These are phyloP conservation scores for Toxotes chatareus DNA, from an alignment of 2,113 vertebrate species.

Conservation along the genomic window DNA sequence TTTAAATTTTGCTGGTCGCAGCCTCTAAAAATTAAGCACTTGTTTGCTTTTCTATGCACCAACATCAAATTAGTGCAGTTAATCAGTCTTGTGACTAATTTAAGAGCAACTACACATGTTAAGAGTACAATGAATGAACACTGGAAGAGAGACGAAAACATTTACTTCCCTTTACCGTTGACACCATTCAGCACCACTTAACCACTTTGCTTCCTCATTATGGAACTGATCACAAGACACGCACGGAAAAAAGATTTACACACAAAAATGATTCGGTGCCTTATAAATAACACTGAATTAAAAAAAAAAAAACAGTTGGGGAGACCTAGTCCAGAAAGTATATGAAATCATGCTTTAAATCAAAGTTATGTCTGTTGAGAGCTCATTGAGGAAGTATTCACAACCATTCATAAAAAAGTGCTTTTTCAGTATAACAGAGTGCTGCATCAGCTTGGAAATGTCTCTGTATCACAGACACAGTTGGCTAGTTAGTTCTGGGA, in stretches of 20 bases:
- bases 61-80: not conserved
- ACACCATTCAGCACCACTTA: conserved; percentile 53
- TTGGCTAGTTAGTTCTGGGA: not conserved
- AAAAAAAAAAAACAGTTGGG: not conserved
- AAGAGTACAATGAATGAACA: conserved; percentile 44
- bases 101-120: not conserved
- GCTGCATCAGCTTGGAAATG: conserved; percentile 37
- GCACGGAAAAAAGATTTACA: not conserved
- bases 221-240: conserved; percentile 34
- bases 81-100: not conserved
- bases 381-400: not conserved
- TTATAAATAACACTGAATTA: too few species aligned
- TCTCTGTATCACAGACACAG: conserved; percentile 1
- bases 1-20: too few species aligned
- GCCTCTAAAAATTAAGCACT: too few species aligned
- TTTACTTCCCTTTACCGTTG: conserved; percentile 54
- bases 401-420: conserved; percentile 13
- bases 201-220: conserved; percentile 29
- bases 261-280: not conserved
- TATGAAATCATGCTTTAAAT: not conserved
- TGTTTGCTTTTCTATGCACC: too few species aligned
- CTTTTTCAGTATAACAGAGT: not conserved
- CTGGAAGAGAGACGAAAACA: not conserved
- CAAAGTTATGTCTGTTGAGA: not conserved
- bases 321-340: not conserved